These are phyloP conservation scores for Siderastrea siderea DNA, from an alignment of 92 coral and sea anemone genomes.

Conservation along the genomic window DNA sequence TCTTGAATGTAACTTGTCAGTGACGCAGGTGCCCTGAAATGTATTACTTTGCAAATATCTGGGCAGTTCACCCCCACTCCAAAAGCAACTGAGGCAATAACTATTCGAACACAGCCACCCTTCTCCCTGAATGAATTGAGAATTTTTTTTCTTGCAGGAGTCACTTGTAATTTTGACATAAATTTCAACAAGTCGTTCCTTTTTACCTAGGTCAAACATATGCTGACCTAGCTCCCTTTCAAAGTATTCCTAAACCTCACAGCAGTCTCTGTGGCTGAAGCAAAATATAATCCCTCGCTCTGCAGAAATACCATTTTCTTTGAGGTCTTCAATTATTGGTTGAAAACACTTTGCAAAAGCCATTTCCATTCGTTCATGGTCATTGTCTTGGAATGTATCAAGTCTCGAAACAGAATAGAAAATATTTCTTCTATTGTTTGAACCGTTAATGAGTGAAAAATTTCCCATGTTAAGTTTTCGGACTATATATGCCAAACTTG, in stretches of 20 bases:
- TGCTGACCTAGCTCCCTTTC: constrained; percentile 27
- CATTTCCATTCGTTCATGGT: constrained; percentile 27
- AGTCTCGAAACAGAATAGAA: constrained; percentile 5
- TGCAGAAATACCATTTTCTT: constrained; percentile 16
- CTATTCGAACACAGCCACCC: constrained; percentile 23
- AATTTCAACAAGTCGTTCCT: constrained; percentile 31
- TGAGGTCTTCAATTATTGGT: constrained; percentile 17
- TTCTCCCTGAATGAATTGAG: constrained; percentile 21
- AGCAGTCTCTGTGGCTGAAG: constrained; percentile 33
- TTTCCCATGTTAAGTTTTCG: not conserved
- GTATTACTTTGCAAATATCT: not conserved
- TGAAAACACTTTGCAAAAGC: constrained; percentile 25
- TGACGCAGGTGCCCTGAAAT: not conserved
- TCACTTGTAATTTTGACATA: constrained; percentile 54
- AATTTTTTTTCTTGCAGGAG: constrained; percentile 25
- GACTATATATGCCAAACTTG: constrained; percentile 9
- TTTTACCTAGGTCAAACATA: constrained; percentile 42
- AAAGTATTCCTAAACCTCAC: no score
- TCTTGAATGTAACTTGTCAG: not conserved
- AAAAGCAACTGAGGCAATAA: constrained; percentile 60
- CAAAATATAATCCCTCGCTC: constrained; percentile 33
- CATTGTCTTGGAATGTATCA: constrained; percentile 15
- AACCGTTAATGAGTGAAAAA: not conserved
- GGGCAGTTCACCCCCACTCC: constrained; percentile 1
- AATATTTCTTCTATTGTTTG: not conserved